Evolutionary conservation across 1,140 invertebrate species (phyloP), one percentile per base, ranked within the genome.

Genomic region (Drosophila ironensis): DNA sequence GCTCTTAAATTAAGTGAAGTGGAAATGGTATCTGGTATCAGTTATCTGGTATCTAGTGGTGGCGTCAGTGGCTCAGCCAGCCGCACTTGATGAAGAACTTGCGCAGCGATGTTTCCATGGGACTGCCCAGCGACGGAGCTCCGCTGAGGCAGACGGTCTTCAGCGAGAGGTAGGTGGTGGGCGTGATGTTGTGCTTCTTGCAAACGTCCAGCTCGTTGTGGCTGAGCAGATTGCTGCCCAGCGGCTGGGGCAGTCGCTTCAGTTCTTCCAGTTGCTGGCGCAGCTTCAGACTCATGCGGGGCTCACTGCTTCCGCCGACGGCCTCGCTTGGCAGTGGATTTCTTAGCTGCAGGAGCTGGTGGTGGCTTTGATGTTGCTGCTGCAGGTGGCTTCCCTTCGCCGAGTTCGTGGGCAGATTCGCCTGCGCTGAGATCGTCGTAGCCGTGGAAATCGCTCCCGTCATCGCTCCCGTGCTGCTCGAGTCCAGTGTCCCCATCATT

Each of bases 111-210:
- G 71, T 76, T 64, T 90, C 89, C 70, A 88, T 75, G n/a, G 80
- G 72, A 61, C 72, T 88, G 38, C 71, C 67, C 51, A 77, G 25
- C 11, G 86, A 52, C 35, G 88, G 88, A 19, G 87, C 88, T 42
- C 89, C 89, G 47, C 89, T 90, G n/a, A 90, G 46, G 11, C 92
- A 88, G 22, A 92, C 76, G 0, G 92, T 91, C 81, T 93, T 93
- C 52, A 93, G 71, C 4, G 92, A 92, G 24, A 92, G 90, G 84
- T 92, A 93, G 61, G 92, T 91, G 28, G 92, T 90, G 27, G 92
- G 92, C 19, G 90, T 90, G 11, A 93, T 76, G 66, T 92, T 91
- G 48, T 92, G 86, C 56, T 88, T 90, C 12, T 89, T 88, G 76
- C 92, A 93, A 47, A 93, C 72, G 73, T 91, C 89, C 51, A 89